Percentiles rank a stretch among this genome's conserved stretches.
phyloP scores from a whole-genome alignment of 2,888 invertebrate genomes.

The Priocnemis perturbator region DNA sequence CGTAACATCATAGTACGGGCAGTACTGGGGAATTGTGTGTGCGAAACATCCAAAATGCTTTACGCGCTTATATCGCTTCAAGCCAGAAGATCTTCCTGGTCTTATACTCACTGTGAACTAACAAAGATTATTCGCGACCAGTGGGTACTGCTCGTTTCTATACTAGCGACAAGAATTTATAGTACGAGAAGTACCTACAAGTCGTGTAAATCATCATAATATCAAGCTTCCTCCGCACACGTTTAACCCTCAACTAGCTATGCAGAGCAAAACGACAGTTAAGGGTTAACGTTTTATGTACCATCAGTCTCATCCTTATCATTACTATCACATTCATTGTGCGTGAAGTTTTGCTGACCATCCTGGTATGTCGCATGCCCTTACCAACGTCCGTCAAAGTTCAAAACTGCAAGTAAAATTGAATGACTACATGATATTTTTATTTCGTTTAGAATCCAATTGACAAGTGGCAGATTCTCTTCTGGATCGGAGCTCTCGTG shows the following conservation, averaged over 20 bases:
- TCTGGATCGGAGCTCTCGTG: conserved; percentile 71
- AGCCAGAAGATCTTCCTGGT: neutral
- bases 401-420: no score
- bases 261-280: no score
- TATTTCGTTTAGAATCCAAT: conserved; percentile 67
- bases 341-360: no score
- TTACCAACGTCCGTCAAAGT: no score
- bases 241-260: no score
- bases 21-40: conserved; percentile 58
- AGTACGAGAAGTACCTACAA: conserved; percentile 57
- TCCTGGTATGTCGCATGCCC: no score
- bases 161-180: conserved; percentile 37
- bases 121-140: conserved; percentile 13
- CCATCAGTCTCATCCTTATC: no score
- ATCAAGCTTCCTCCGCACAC: no score
- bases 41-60: conserved; percentile 30
- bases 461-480: conserved; percentile 71
- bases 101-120: neutral
- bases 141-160: conserved; percentile 50
- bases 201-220: conserved; percentile 22
- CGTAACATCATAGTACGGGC: conserved; percentile 60
- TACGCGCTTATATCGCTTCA: neutral
- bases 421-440: neutral
- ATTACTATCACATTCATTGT: no score
- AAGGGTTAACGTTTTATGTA: no score